These are phyloP conservation scores for Anagyrus pseudococci DNA, from an alignment of 2,888 invertebrate genomes.

Conservation along the genomic window DNA sequence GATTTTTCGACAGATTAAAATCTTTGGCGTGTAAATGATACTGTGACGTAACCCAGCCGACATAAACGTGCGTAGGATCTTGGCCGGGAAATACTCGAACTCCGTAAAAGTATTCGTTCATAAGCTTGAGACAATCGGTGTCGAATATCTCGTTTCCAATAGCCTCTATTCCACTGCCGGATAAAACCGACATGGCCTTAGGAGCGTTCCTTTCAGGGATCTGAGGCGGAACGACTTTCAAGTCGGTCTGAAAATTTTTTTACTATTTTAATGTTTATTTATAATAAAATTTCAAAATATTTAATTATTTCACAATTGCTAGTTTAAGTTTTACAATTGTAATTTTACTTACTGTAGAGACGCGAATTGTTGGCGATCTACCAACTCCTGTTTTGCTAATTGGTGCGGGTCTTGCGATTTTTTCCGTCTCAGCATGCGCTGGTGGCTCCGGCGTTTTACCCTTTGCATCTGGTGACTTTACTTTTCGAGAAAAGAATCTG, in stretches of 20 bases:
- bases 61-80: slow-evolving; percentile 92
- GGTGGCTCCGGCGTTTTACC: slow-evolving; percentile 75
- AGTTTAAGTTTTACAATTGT: neutral
- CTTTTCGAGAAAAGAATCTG: slow-evolving; percentile 86
- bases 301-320: too few relatives aligned
- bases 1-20: slow-evolving; percentile 86
- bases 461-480: slow-evolving; percentile 67
- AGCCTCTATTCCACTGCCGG: slow-evolving; percentile 76
- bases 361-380: slow-evolving; percentile 56
- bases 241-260: slow-evolving; percentile 63
- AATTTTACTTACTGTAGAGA: slow-evolving; percentile 55
- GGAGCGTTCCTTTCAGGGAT: slow-evolving; percentile 72
- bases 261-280: neutral
- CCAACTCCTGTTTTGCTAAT: slow-evolving; percentile 33
- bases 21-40: slow-evolving; percentile 91
- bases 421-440: slow-evolving; percentile 59
- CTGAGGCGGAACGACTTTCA: slow-evolving; percentile 70
- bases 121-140: slow-evolving; percentile 83
- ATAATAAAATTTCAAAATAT: too few relatives aligned
- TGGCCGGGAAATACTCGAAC: slow-evolving; percentile 91
- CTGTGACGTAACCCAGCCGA: slow-evolving; percentile 99
- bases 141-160: slow-evolving; percentile 89
- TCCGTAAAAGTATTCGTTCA: slow-evolving; percentile 98
- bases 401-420: slow-evolving; percentile 47
- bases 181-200: slow-evolving; percentile 72